Evolutionary conservation across 2,888 invertebrate species (phyloP), one percentile per base, ranked within the genome.

Genomic region (Pachydiplax longipennis): DNA sequence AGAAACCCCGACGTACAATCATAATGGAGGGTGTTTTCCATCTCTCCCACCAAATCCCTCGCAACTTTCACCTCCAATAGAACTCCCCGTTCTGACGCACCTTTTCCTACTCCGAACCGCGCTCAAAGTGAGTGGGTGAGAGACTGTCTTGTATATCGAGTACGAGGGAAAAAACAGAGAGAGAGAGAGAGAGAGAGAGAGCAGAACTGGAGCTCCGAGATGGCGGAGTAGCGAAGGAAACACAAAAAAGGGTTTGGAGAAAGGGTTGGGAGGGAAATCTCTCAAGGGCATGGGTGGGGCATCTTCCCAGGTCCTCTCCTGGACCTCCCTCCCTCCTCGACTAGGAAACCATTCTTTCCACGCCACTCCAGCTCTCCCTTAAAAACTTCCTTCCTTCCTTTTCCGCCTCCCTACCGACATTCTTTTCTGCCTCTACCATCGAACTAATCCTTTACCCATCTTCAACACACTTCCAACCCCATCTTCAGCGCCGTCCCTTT

Each of bases 281-380:
- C 73, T 73, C 73, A 73, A 73, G 73, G 73, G 73, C 73, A 73
- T 73, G 73, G 73, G 73, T 73, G 73, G 73, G 73, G 73, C 73
- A 31, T 73, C 73, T 73, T 73, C 73, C 73, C 73, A 31, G 73
- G 73, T 73, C 73, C 73, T 73, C 31, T 31, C 73, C 31, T 31
- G 25, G 73, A 12, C 5, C 25, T 48, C 48, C 48, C 44, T 25
- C 48, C 22, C 48, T 25, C 48, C 48, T 25, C 82, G n/a, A 13
- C 83, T 31, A 58, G 10, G 37, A 35, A 37, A 81, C 81, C 73
- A 73, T 81, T 44, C 81, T 40, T 37, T 35, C 80, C 81, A 22
- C 81, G 37, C 44, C 40, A n/a, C 40, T 81, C n/a, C 40, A 37
- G 25, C 81, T n/a, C 73, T 13, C 73, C 73, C 73, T 73, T 73